phyloP scores from a whole-genome alignment of 2,797 vertebrate genomes.

The Hydrolagus colliei region DNA sequence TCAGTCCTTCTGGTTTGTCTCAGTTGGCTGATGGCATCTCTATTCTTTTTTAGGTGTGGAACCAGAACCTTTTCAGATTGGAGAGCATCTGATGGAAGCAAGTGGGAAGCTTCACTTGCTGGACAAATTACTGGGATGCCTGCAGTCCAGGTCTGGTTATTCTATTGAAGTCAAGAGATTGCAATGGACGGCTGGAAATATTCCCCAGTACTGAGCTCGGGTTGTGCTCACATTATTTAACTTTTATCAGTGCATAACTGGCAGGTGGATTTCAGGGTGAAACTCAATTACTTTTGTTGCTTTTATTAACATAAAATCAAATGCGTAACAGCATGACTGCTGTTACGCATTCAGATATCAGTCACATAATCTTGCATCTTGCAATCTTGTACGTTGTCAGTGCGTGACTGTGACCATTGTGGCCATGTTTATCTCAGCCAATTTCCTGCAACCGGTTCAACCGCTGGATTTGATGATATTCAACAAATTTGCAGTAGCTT shows the following conservation, averaged over 20 bases:
- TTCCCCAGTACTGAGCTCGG: neutral
- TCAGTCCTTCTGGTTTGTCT: neutral
- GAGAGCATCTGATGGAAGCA: constrained; percentile 80
- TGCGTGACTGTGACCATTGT: no score
- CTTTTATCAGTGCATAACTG: neutral
- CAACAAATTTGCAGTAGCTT: constrained; percentile 6
- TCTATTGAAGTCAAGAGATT: neutral
- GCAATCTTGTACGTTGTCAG: no score
- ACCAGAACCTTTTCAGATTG: constrained; percentile 87
- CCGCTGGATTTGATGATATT: neutral
- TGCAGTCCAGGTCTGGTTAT: constrained; percentile 62
- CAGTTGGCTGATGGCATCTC: neutral
- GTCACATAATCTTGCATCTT: no score
- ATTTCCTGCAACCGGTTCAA: neutral
- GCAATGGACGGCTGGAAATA: neutral
- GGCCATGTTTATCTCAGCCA: no score
- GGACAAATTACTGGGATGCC: constrained; percentile 69
- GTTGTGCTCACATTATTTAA: neutral
- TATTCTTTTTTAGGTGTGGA: constrained; percentile 68
- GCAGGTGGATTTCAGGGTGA: neutral
- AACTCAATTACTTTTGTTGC: neutral
- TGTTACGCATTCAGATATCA: no score
- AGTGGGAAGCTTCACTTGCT: constrained; percentile 83
- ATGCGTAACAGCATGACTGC: no score
- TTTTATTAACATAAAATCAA: no score